Evolutionary conservation across 1,140 invertebrate species (phyloP).

Genomic region (Drosophila sucinea): DNA sequence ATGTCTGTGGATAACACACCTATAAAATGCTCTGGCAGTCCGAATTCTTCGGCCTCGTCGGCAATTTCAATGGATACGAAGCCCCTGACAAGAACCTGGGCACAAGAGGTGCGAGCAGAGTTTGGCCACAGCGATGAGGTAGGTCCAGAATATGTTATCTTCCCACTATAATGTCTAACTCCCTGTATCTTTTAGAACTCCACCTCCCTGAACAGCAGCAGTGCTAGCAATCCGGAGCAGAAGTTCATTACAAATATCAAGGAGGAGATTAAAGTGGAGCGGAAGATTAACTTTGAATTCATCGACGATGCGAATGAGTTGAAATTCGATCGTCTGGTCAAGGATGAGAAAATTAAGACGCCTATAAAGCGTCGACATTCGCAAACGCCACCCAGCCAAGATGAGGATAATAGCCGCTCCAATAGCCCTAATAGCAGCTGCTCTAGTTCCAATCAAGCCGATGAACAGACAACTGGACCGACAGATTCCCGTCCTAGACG

Average conservation of each 20-base stretch:
- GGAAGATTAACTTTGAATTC: slow-evolving; percentile 74
- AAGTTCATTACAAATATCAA: slow-evolving; percentile 25
- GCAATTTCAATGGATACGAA: slow-evolving; percentile 64
- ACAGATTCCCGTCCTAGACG: slow-evolving; percentile 12
- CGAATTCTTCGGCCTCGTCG: slow-evolving; percentile 60
- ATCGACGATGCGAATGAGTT: slow-evolving; percentile 74
- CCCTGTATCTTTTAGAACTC: slow-evolving; percentile 37
- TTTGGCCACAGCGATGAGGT: slow-evolving; percentile 68
- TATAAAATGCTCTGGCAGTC: slow-evolving; percentile 49
- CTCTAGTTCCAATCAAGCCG: slow-evolving; percentile 40
- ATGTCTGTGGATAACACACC: slow-evolving; percentile 65
- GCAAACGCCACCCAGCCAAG: slow-evolving; percentile 58
- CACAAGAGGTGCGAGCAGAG: slow-evolving; percentile 68
- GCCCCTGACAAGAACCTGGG: slow-evolving; percentile 59
- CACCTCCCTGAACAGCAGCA: slow-evolving; percentile 65
- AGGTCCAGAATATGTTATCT: background rate
- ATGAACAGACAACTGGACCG: slow-evolving; percentile 22
- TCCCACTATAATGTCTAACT: background rate
- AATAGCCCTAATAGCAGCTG: slow-evolving; percentile 71
- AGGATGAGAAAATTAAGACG: slow-evolving; percentile 82
- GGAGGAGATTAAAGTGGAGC: slow-evolving; percentile 24
- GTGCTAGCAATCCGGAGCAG: slow-evolving; percentile 47
- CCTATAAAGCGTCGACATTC: slow-evolving; percentile 81
- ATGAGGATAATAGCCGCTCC: slow-evolving; percentile 62
- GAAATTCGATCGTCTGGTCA: slow-evolving; percentile 77